phyloP scores from a whole-genome alignment of 1,140 invertebrate genomes.

The Drosophila auraria region DNA sequence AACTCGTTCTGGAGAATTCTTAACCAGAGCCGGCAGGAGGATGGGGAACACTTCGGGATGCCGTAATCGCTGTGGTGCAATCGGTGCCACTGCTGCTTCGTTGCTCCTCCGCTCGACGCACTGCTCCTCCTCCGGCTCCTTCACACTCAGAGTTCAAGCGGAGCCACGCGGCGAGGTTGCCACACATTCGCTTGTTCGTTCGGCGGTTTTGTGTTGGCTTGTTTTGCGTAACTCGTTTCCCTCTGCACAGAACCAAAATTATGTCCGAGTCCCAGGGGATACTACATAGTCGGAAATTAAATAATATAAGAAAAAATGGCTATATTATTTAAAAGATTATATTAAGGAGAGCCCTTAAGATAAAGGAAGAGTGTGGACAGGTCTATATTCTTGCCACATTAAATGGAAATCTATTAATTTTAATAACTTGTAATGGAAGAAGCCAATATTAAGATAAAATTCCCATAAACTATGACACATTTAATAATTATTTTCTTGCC shows the following conservation, averaged over 20 bases:
- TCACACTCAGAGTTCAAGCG: constrained; percentile 31
- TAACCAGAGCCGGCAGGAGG: neutral
- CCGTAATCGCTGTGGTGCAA: constrained; percentile 39
- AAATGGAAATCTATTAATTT: no score
- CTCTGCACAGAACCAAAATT: constrained; percentile 19
- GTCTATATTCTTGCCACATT: no score
- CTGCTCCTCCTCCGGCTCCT: neutral
- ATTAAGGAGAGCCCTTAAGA: fast-evolving
- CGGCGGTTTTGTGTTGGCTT: constrained; percentile 15
- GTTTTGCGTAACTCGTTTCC: constrained; percentile 55
- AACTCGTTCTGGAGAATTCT: constrained; percentile 5
- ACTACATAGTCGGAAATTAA: neutral
- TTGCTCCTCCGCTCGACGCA: constrained; percentile 11
- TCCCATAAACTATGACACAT: neutral
- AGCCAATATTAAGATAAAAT: neutral
- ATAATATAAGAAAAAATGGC: neutral
- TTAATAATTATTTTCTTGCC: neutral
- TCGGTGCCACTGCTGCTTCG: constrained; percentile 20
- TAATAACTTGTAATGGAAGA: no score
- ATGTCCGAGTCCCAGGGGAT: neutral
- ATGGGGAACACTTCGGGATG: constrained; percentile 12
- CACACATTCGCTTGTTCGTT: constrained; percentile 37
- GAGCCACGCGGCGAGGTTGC: constrained; percentile 34
- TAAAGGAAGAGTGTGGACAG: neutral
- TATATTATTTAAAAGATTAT: neutral